phyloP scores from a whole-genome alignment of 2,888 invertebrate species.

The Acanthosepion lycidas region DNA sequence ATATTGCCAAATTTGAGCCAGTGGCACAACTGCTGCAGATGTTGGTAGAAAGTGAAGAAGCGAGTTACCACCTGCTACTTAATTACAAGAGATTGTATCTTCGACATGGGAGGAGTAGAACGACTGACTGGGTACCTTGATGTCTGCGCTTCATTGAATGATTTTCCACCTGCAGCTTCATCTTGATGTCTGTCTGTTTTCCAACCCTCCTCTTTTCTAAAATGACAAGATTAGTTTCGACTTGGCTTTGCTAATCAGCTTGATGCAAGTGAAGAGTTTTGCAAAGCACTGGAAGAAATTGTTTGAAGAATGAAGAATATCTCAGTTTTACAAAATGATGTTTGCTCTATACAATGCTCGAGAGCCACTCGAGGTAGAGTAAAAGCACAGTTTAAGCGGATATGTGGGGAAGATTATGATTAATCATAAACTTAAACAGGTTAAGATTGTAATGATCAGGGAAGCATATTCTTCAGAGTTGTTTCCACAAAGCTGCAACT shows the following conservation, averaged over 20 bases:
- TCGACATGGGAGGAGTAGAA: background rate
- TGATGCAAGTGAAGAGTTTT: background rate
- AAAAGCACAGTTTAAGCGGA: no score
- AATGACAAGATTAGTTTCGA: background rate
- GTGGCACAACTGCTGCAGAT: background rate
- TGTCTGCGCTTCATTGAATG: background rate
- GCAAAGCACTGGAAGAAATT: no score
- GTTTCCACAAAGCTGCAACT: no score
- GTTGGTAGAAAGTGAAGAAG: background rate
- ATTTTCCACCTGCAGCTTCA: background rate
- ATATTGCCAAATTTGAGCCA: background rate
- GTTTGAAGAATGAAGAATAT: no score
- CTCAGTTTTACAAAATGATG: no score
- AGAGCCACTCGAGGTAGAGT: no score
- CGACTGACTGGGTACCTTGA: background rate
- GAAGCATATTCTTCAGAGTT: no score
- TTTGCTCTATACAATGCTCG: no score
- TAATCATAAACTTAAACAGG: no score
- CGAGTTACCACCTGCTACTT: slow-evolving; percentile 3
- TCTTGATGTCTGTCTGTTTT: background rate
- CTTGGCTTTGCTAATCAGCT: background rate
- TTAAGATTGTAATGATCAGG: no score
- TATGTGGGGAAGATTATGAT: no score
- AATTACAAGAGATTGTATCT: background rate
- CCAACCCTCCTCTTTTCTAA: background rate